Evolutionary conservation across 2,888 invertebrate genomes (phyloP).

Genomic region (Dastarcus helophoroides): DNA sequence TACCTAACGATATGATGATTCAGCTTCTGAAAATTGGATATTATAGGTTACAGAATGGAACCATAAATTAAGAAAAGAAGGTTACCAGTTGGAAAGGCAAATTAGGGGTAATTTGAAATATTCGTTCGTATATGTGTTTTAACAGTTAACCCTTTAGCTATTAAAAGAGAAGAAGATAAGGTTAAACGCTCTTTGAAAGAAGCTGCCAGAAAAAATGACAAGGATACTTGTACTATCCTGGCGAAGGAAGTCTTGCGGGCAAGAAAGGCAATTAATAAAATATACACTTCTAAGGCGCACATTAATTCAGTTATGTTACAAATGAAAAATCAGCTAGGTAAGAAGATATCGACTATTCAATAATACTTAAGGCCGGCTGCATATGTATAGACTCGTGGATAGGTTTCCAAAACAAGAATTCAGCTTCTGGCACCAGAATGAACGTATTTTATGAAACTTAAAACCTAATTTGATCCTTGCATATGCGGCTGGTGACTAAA

Average conservation of each 20-base stretch:
- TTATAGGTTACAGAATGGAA: constrained; percentile 94
- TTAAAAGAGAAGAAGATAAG: constrained; percentile 95
- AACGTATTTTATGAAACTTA: neutral
- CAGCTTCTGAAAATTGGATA: constrained; percentile 14
- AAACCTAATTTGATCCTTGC: too few relatives aligned
- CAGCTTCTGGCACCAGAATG: too few relatives aligned
- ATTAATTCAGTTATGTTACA: constrained; percentile 91
- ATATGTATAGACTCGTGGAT: too few relatives aligned
- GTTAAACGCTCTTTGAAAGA: constrained; percentile 88
- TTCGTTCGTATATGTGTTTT: neutral
- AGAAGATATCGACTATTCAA: too few relatives aligned
- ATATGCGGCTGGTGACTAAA: too few relatives aligned
- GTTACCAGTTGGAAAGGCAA: constrained; percentile 86
- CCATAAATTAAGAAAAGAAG: constrained; percentile 87
- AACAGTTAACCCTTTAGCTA: constrained; percentile 43
- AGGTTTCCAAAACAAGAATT: too few relatives aligned
- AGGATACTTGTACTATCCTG: constrained; percentile 83
- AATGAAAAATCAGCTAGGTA: constrained; percentile 96
- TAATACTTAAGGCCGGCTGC: too few relatives aligned
- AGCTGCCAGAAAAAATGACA: constrained; percentile 89
- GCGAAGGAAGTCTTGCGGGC: constrained; percentile 89
- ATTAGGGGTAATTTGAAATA: constrained; percentile 52
- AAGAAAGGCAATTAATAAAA: constrained; percentile 77
- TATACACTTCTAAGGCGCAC: constrained; percentile 94
- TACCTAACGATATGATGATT: constrained; percentile 4